Evolutionary conservation across 2,797 vertebrate genomes (phyloP), one percentile per base, ranked within the genome.

Genomic region (Fratercula arctica): DNA sequence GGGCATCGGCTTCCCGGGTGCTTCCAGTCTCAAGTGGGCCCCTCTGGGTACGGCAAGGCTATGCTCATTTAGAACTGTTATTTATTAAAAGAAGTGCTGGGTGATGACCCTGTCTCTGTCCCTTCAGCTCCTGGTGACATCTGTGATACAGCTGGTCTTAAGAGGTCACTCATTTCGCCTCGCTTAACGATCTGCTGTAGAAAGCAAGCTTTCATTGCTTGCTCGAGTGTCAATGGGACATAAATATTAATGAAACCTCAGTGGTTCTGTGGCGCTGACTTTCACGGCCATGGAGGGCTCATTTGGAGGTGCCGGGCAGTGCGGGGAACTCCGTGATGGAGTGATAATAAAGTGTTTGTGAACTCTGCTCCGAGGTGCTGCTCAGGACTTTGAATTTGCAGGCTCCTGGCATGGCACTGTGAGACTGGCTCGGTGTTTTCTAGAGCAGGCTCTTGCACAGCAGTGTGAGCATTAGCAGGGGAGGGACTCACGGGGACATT

Each of bases 221-320:
- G 94, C 85, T 88, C 4, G 59, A 94, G 95, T 97, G 93, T 94
- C 95, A 90, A 6, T 60, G 96, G 94, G 85, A 87, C 94, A 96
- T 97, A 96, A 98, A 97, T 98, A 98, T 98, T 98, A 97, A 98
- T 97, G 78, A 96, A 96, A 82, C 90, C 94, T 96, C 63, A 3
- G 73, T 64, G 91, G 93, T 95, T 95, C 81, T 92, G 88, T 72
- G 91, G 80, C 11, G 86, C 83, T 91, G 90, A 95, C 92, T 92
- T 95, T 97, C 96, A 90, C 0, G 1, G 90, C 51, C 29, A 1
- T 45, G 83, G 70, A 97, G 93, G 82, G 84, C 92, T 97, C 91
- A 35, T 96, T 96, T 94, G 87, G 95, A 96, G 83, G 90, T 83
- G 64, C 90, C 10, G 33, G 93, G 93, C 89, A 94, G 67, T 54